phyloP scores from a whole-genome alignment of 2,113 vertebrate genomes.

The Sander vitreus region DNA sequence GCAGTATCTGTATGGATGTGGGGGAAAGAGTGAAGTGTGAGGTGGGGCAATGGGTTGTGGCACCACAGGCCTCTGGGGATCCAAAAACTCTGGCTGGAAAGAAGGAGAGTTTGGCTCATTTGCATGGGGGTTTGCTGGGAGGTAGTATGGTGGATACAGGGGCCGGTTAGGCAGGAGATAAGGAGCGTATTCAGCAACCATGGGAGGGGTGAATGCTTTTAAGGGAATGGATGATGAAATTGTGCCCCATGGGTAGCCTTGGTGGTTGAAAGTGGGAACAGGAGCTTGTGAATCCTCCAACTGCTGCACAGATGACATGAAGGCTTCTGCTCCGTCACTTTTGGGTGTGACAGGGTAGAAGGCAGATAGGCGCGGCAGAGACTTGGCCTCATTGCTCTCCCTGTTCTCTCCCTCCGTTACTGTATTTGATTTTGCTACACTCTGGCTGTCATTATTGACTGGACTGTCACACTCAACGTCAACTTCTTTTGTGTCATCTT shows the following conservation, averaged over 20 bases:
- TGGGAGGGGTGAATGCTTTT: constrained; percentile 82
- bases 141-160: constrained; percentile 87
- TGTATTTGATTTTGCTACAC: constrained; percentile 47
- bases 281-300: constrained; percentile 70
- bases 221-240: constrained; percentile 83
- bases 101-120: constrained; percentile 65
- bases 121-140: constrained; percentile 77
- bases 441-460: constrained; percentile 33
- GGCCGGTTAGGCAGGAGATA: constrained; percentile 87
- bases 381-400: constrained; percentile 45
- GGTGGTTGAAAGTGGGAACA: constrained; percentile 84
- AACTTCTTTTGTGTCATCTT: constrained; percentile 57
- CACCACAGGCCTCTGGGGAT: constrained; percentile 89
- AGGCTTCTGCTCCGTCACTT: constrained; percentile 64
- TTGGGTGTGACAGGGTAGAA: constrained; percentile 85
- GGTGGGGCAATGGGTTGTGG: constrained; percentile 84
- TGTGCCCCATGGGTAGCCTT: constrained; percentile 85
- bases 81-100: constrained; percentile 83
- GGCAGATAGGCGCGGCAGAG: constrained; percentile 84
- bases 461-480: constrained; percentile 62
- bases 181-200: constrained; percentile 88
- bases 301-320: constrained; percentile 72
- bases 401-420: constrained; percentile 46
- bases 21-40: constrained; percentile 76
- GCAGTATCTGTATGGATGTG: constrained; percentile 89